Base-by-base conservation (phyloP, 2,888 invertebrate species). In the Cryptophagus acutangulus region DNA sequence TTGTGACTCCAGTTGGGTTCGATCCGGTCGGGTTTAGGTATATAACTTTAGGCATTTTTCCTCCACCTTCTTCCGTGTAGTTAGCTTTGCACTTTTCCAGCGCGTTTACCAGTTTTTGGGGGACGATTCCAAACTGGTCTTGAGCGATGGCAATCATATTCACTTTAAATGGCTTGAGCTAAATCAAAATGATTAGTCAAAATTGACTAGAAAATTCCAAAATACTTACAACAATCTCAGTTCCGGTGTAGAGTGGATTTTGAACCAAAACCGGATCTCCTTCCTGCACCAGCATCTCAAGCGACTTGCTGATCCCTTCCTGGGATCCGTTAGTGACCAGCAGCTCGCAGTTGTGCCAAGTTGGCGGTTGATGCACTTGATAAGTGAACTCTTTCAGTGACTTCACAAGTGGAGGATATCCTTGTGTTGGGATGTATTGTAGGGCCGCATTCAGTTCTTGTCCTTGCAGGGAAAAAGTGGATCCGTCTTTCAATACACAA, bases 401-500 rank as follows among this genome's bases (percentile, higher is more conserved):
- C 38, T 74, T 63, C 0, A 82, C 51, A 0, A 86, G 67, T 0
- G 77, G 73, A 1, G 76, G 73, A 30, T 79, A 75, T 1, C 87
- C 87, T 57, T 79, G 79, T 2, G 84, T 80, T 0, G 87, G 83
- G 45, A 83, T 76, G 59, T 88, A 88, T 62, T 88, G 87, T 38
- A 87, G 69, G 1, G 83, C 84, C 0, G 75, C 72, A 1, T 75
- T 75, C 49, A 88, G 67, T 35, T 78, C 76, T 29, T 70, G 66
- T 0, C 78, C 81, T 30, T 77, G 70, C 10, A 86, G 59, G 1
- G 70, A 65, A 37, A 82, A 62, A 1, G 61, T 61, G 0, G 70
- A 67, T 0, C 80, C 81, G 42, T 74, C 74, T 49, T 73, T 75
- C 41, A 80, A 65, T 42, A 74, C 73, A 25, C 85, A 59, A 16